Evolutionary conservation across 2,113 vertebrate species (phyloP).

Genomic region (Psittacula cyanocephala): DNA sequence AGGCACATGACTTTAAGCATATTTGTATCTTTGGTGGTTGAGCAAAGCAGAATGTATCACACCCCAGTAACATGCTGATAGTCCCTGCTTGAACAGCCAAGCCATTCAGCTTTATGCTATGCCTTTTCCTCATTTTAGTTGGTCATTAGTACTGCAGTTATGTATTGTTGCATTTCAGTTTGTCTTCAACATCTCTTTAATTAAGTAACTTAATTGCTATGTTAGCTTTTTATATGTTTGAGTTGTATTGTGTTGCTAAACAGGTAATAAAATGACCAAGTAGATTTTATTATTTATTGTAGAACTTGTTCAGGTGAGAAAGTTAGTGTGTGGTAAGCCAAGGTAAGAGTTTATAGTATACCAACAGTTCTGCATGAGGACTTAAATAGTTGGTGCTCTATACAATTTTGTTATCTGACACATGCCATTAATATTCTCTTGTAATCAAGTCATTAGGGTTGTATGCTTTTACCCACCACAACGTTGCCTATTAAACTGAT

Average conservation of each 20-base stretch:
- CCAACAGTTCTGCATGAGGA: not conserved
- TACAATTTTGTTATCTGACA: not conserved
- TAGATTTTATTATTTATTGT: not conserved
- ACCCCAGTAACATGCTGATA: not conserved
- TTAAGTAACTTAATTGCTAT: not conserved
- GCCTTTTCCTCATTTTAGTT: not conserved
- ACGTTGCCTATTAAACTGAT: not conserved
- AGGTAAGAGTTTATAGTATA: not conserved
- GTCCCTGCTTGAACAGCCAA: not conserved
- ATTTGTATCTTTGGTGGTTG: not conserved
- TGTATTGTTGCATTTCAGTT: not conserved
- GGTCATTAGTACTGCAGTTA: not conserved
- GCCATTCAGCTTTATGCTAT: not conserved
- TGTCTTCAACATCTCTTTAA: not conserved
- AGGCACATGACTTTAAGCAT: not conserved
- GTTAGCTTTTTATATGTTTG: not conserved
- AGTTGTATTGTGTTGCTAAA: not conserved
- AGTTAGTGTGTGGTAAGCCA: not conserved
- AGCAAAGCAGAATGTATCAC: not conserved
- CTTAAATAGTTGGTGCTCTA: not conserved
- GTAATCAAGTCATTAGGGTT: not conserved
- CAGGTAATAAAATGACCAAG: not conserved
- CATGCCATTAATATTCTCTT: not conserved
- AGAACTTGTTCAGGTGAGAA: not conserved
- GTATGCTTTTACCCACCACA: not conserved